phyloP scores from a whole-genome alignment of 2,888 invertebrate genomes.

The Dysmachus trigonus region DNA sequence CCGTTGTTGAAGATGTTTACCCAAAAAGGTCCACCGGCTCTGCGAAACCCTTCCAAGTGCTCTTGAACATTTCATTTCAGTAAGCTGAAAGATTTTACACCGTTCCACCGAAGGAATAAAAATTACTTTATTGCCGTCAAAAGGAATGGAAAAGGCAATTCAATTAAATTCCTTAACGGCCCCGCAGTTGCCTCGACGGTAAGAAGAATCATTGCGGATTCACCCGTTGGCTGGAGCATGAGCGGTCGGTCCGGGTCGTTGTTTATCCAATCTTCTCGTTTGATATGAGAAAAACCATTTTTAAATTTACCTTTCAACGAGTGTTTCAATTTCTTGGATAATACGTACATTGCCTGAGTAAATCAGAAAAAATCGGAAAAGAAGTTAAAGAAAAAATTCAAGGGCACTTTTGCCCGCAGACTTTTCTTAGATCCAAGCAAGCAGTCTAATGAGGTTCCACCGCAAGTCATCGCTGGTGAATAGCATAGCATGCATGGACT shows the following conservation, averaged over 20 bases:
- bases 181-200: not conserved
- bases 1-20: not conserved
- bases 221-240: not conserved
- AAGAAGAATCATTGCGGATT: not conserved
- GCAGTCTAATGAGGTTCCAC: constrained; percentile 7
- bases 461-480: not conserved
- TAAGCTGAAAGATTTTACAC: constrained; percentile 13
- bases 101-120: not conserved
- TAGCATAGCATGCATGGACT: not conserved
- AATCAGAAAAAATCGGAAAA: not conserved
- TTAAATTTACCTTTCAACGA: constrained; percentile 6
- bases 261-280: not conserved
- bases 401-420: not conserved
- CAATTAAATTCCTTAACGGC: not conserved
- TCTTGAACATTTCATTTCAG: not conserved
- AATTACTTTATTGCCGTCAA: not conserved
- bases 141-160: not conserved
- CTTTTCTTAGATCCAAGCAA: not conserved
- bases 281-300: not conserved
- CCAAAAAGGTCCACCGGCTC: not conserved
- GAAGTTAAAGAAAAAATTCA: not conserved
- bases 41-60: not conserved
- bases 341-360: not conserved
- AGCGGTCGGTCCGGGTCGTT: not conserved
- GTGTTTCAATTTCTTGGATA: not conserved